Percentiles rank a stretch among this genome's conserved stretches.
Evolutionary conservation across 2,888 invertebrate genomes (phyloP).

Genomic region (Noctuana brunneofusca): DNA sequence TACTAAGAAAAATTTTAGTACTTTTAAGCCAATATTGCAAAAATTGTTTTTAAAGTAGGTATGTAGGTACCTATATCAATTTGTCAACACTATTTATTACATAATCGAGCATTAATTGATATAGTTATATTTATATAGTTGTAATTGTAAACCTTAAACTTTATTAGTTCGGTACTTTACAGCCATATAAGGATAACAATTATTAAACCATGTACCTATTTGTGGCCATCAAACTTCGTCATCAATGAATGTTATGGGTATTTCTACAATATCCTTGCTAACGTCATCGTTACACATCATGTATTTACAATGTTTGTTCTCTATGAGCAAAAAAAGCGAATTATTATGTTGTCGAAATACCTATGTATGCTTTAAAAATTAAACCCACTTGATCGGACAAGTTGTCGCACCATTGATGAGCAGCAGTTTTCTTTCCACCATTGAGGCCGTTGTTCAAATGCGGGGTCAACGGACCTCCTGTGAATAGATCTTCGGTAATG

Average conservation of each 20-base stretch:
- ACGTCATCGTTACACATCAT: conserved; percentile 1
- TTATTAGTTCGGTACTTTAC: too few species aligned
- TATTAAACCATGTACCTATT: neutral
- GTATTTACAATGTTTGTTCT: neutral
- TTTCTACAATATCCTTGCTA: neutral
- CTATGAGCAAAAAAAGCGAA: too few species aligned
- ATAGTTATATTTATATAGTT: too few species aligned
- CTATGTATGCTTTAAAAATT: neutral
- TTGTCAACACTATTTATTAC: too few species aligned
- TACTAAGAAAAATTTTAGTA: neutral
- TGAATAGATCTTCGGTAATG: conserved; percentile 75
- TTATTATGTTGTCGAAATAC: too few species aligned
- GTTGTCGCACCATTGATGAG: conserved; percentile 83
- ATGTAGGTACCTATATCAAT: too few species aligned
- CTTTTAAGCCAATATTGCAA: too few species aligned
- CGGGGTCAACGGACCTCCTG: conserved; percentile 73
- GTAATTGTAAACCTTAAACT: too few species aligned
- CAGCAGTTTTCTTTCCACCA: conserved; percentile 81
- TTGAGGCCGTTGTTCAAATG: conserved; percentile 76
- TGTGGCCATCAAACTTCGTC: conserved; percentile 20
- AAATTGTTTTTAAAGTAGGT: too few species aligned
- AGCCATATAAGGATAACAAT: conserved; percentile 34
- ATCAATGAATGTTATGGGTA: conserved; percentile 12
- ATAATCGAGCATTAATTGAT: too few species aligned
- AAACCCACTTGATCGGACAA: conserved; percentile 84